A percentile compares a stretch with the other conserved stretches of the same genome.
These are phyloP conservation scores for Palythoa caribaeorum DNA, from an alignment of 92 coral and sea anemone species.

Conservation along the genomic window DNA sequence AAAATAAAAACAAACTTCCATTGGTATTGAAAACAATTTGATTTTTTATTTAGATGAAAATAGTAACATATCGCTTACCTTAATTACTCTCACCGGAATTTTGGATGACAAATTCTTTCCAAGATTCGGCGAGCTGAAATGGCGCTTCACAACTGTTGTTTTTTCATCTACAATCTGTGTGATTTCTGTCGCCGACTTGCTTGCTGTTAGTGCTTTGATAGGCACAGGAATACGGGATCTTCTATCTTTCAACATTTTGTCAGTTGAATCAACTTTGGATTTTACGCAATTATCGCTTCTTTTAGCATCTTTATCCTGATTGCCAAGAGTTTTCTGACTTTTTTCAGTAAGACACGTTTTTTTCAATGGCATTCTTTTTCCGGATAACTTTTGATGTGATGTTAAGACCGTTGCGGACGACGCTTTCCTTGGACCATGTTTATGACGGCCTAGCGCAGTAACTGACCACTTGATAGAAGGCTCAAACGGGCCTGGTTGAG, in stretches of 20 bases:
- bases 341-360: too few relatives aligned
- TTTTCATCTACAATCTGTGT: background rate
- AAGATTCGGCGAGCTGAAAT: background rate
- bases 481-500: too few relatives aligned
- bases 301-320: too few relatives aligned
- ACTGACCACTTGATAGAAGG: background rate
- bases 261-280: background rate
- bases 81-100: background rate
- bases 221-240: background rate
- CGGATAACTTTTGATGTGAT: too few relatives aligned
- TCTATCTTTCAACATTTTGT: background rate
- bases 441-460: background rate
- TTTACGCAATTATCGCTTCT: background rate
- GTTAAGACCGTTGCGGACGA: background rate
- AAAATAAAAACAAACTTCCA: too few relatives aligned
- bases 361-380: background rate
- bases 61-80: background rate
- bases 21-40: too few relatives aligned
- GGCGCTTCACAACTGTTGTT: background rate
- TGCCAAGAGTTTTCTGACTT: background rate
- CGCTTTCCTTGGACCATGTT: too few relatives aligned
- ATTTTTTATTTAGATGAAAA: too few relatives aligned
- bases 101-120: conserved; percentile 4
- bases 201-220: background rate
- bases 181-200: conserved; percentile 9